Evolutionary conservation across 2,113 vertebrate species (phyloP).

Genomic region (Bufo bufo): DNA sequence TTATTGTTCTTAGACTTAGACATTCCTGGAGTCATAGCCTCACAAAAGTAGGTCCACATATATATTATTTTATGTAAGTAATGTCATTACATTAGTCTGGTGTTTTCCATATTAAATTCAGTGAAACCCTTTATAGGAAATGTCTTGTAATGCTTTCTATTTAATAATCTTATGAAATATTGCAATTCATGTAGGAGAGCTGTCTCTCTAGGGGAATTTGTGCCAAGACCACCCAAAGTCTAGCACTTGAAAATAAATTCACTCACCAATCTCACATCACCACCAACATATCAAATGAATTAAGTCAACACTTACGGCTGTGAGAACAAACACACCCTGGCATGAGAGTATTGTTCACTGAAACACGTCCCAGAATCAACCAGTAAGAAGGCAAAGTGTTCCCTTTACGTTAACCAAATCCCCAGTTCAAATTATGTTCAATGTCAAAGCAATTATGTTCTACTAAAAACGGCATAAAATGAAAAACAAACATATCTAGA

Average conservation of each 20-base stretch:
- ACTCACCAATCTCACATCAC: slow-evolving; percentile 51
- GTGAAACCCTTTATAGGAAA: slow-evolving; percentile 42
- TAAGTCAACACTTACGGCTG: slow-evolving; percentile 45
- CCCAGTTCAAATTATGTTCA: neutral
- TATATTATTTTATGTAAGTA: slow-evolving; percentile 41
- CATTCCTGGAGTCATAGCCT: neutral
- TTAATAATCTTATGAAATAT: slow-evolving; percentile 47
- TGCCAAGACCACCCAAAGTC: slow-evolving; percentile 56
- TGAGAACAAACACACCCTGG: slow-evolving; percentile 50
- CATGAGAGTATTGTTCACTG: slow-evolving; percentile 41
- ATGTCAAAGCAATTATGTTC: neutral
- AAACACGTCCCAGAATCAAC: slow-evolving; percentile 11
- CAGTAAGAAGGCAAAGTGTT: neutral
- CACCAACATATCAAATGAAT: slow-evolving; percentile 56
- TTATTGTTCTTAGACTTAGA: neutral
- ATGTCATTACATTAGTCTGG: slow-evolving; percentile 29
- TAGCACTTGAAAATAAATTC: slow-evolving; percentile 41
- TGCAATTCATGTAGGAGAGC: slow-evolving; percentile 15
- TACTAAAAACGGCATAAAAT: neutral
- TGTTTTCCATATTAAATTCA: slow-evolving; percentile 25
- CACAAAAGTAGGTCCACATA: neutral
- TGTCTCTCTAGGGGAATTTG: slow-evolving; percentile 27
- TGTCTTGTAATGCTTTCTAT: slow-evolving; percentile 42
- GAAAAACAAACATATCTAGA: neutral
- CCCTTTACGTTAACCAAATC: neutral